These are phyloP conservation scores for Esperia sulphurella DNA, from an alignment of 2,888 invertebrate species.

Conservation along the genomic window DNA sequence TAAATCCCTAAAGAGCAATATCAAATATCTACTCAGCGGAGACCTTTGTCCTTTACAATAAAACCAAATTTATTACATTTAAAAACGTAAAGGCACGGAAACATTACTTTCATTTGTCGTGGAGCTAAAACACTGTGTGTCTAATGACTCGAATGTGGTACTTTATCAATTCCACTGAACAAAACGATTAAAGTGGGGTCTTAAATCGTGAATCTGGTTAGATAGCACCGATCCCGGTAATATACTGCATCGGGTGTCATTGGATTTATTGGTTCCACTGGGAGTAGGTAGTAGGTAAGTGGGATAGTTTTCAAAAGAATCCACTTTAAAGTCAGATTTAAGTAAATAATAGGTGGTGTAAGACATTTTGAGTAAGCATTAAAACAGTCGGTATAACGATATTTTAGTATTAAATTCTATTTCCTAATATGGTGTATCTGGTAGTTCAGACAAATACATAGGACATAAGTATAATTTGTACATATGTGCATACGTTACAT, in stretches of 20 bases:
- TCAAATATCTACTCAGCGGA: slow-evolving; percentile 43
- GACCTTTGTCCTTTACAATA: slow-evolving; percentile 37
- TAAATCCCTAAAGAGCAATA: slow-evolving; percentile 59
- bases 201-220: slow-evolving; percentile 65
- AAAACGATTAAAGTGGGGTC: slow-evolving; percentile 57
- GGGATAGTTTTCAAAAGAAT: slow-evolving; percentile 12
- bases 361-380: too few relatives aligned
- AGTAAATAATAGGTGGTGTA: too few relatives aligned
- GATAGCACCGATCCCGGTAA: slow-evolving; percentile 61
- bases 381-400: too few relatives aligned
- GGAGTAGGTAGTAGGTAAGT: slow-evolving; percentile 14
- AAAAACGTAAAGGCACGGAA: slow-evolving; percentile 27
- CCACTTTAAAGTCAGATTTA: background rate
- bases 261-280: slow-evolving; percentile 49
- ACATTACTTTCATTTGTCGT: slow-evolving; percentile 18
- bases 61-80: slow-evolving; percentile 34
- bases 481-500: too few relatives aligned
- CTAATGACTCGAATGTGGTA: slow-evolving; percentile 37
- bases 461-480: too few relatives aligned
- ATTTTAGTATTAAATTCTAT: too few relatives aligned
- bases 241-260: slow-evolving; percentile 47
- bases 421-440: too few relatives aligned
- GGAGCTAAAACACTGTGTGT: slow-evolving; percentile 24
- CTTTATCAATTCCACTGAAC: slow-evolving; percentile 56
- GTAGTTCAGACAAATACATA: too few relatives aligned